These are phyloP conservation scores for Bombylius major DNA, from an alignment of 2,888 invertebrate genomes.

Conservation along the genomic window DNA sequence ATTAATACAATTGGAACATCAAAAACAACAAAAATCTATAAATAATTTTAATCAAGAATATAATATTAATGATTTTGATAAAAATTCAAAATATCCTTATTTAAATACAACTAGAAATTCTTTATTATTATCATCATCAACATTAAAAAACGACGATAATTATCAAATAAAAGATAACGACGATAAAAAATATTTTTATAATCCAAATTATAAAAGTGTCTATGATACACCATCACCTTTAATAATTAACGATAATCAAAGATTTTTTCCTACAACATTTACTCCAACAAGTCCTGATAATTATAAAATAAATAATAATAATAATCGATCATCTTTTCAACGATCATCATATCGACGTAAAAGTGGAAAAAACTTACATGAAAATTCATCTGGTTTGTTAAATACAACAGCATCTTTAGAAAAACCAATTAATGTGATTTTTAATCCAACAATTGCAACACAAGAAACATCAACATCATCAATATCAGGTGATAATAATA, in stretches of 20 bases:
- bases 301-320: too few relatives aligned
- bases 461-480: too few relatives aligned
- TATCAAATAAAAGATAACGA: conserved; percentile 7
- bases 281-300: neutral
- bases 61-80: too few relatives aligned
- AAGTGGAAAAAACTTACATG: neutral
- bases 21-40: neutral
- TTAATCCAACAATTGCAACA: too few relatives aligned
- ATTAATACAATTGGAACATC: neutral
- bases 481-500: too few relatives aligned
- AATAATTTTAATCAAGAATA: too few relatives aligned
- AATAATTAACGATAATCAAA: conserved; percentile 22
- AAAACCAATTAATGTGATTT: too few relatives aligned
- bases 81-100: too few relatives aligned
- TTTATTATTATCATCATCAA: neutral
- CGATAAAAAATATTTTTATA: conserved; percentile 17
- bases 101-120: too few relatives aligned
- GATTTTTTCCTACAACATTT: conserved; percentile 24
- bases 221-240: conserved; percentile 31
- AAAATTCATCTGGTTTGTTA: too few relatives aligned
- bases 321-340: neutral
- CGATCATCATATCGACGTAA: neutral
- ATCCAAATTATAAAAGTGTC: conserved; percentile 28
- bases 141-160: neutral
- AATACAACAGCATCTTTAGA: too few relatives aligned